Evolutionary conservation across 2,797 vertebrate species (phyloP).

Genomic region (Muscicapa comitata): DNA sequence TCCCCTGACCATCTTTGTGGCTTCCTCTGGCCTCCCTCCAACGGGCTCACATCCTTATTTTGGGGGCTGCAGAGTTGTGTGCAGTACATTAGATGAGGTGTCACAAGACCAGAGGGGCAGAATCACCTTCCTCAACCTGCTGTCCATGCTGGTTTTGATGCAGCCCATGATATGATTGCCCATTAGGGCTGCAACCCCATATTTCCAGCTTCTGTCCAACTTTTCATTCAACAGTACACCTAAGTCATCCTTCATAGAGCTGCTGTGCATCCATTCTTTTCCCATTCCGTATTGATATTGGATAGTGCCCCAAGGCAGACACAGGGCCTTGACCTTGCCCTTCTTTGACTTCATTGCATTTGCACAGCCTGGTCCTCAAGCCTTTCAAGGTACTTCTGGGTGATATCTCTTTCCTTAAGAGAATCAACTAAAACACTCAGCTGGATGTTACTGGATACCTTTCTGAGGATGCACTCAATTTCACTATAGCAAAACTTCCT

Average conservation of each 20-base stretch:
- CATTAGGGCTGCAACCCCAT: not conserved
- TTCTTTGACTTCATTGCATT: not conserved
- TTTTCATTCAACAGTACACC: not conserved
- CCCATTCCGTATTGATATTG: not conserved
- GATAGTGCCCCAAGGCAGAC: not conserved
- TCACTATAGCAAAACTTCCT: not conserved
- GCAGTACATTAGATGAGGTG: not conserved
- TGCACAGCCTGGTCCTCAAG: not conserved
- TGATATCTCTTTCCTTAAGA: not conserved
- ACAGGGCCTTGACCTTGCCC: not conserved
- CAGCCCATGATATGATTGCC: not conserved
- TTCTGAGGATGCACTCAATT: not conserved
- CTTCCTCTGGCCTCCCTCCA: not conserved
- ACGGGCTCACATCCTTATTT: not conserved
- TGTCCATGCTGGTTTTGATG: not conserved
- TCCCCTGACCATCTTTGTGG: not conserved
- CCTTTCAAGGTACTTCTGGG: not conserved
- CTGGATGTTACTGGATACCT: not conserved
- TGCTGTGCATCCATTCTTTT: not conserved
- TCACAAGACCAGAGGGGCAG: not conserved
- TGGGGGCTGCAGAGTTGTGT: not conserved
- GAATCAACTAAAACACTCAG: not conserved
- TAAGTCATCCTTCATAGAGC: not conserved
- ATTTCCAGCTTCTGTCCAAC: not conserved
- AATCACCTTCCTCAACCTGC: not conserved